phyloP scores from a whole-genome alignment of 2,888 invertebrate genomes.

The Micropterix aruncella region DNA sequence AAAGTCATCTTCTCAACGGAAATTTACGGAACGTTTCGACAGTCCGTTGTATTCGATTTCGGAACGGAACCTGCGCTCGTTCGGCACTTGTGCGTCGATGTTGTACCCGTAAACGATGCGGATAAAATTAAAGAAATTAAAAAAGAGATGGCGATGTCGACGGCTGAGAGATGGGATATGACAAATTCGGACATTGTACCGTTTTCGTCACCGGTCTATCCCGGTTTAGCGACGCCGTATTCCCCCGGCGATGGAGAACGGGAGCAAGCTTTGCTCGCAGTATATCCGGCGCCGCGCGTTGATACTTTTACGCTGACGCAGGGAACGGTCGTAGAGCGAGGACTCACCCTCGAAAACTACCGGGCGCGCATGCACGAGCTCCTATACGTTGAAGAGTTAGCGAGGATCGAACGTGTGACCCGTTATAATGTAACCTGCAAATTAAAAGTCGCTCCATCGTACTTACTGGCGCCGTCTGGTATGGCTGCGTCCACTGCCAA shows the following conservation, averaged over 20 bases:
- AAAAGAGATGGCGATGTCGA: constrained; percentile 44
- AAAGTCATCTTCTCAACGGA: constrained; percentile 49
- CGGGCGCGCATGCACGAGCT: constrained; percentile 60
- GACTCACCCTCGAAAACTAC: constrained; percentile 54
- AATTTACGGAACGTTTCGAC: constrained; percentile 64
- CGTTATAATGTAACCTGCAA: constrained; percentile 53
- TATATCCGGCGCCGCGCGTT: constrained; percentile 52
- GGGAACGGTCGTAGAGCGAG: constrained; percentile 46
- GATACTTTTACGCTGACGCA: constrained; percentile 54
- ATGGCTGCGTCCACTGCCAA: constrained; percentile 59
- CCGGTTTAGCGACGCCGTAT: constrained; percentile 29
- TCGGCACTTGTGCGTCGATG: constrained; percentile 60
- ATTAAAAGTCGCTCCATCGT: constrained; percentile 48
- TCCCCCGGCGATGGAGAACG: constrained; percentile 28
- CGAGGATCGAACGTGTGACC: constrained; percentile 51
- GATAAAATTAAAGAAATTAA: constrained; percentile 49
- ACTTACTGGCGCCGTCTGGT: constrained; percentile 52
- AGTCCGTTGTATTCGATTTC: constrained; percentile 64
- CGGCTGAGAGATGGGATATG: constrained; percentile 46
- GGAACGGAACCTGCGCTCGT: constrained; percentile 48
- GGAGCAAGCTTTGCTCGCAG: constrained; percentile 37
- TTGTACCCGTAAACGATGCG: constrained; percentile 52
- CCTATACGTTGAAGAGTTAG: constrained; percentile 64
- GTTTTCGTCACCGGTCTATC: constrained; percentile 39
- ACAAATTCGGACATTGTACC: constrained; percentile 36